Percentiles rank a stretch among this genome's conserved stretches.
Evolutionary conservation across 2,113 vertebrate genomes (phyloP).

Genomic region (Nymphicus hollandicus): DNA sequence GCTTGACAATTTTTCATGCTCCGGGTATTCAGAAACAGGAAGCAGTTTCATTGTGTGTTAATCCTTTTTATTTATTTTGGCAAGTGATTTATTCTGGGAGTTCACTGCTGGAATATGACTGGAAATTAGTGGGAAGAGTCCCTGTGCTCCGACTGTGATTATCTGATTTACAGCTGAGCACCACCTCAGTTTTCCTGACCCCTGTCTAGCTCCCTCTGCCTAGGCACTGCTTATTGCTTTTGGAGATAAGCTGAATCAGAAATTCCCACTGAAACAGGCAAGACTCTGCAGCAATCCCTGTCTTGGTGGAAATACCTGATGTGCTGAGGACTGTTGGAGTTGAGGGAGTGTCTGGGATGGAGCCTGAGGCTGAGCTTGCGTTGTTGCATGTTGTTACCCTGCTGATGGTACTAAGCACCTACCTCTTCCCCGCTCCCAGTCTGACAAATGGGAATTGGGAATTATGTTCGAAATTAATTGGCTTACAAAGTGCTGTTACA

Average conservation of each 20-base stretch:
- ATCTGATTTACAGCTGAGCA: background rate
- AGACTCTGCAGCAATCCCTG: rapidly evolving
- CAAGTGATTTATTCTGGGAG: background rate
- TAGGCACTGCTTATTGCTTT: background rate
- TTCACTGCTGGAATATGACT: background rate
- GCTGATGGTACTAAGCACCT: background rate
- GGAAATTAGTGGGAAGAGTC: background rate
- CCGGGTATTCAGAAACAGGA: background rate
- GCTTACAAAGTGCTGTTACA: background rate
- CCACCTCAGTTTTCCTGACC: no score
- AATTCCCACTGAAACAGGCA: rapidly evolving
- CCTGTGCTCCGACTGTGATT: background rate
- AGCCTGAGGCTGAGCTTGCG: background rate
- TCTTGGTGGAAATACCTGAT: background rate
- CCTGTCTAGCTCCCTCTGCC: background rate
- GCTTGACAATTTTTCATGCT: background rate
- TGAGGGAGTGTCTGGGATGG: background rate
- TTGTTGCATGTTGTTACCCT: rapidly evolving
- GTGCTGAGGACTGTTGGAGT: background rate
- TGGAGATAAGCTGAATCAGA: background rate
- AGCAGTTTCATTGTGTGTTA: rapidly evolving
- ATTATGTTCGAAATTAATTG: rapidly evolving
- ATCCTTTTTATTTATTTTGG: background rate
- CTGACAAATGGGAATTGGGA: background rate
- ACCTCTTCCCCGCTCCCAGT: background rate